These are phyloP conservation scores for Garrulus glandarius DNA, from an alignment of 2,797 vertebrate genomes.

Conservation along the genomic window DNA sequence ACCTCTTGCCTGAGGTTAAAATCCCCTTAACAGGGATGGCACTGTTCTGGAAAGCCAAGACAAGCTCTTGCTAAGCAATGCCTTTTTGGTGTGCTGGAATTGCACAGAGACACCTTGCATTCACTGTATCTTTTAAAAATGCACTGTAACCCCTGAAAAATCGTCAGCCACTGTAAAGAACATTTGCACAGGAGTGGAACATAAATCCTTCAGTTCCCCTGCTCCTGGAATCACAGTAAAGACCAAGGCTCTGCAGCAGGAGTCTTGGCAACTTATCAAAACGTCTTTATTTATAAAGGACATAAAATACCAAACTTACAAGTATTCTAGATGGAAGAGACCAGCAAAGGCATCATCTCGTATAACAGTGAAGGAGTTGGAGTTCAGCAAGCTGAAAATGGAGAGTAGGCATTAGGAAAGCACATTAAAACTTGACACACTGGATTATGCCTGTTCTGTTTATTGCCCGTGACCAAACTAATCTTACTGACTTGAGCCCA, in stretches of 20 bases:
- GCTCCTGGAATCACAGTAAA: background rate
- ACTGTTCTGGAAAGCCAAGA: slow-evolving; percentile 16
- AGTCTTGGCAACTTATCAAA: background rate
- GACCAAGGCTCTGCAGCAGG: background rate
- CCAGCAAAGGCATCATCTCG: slow-evolving; percentile 95
- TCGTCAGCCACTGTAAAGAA: background rate
- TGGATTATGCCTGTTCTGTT: slow-evolving; percentile 12
- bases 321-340: slow-evolving; percentile 94
- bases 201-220: background rate
- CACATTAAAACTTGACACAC: slow-evolving; percentile 13
- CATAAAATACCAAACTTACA: slow-evolving; percentile 83
- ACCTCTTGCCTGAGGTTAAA: slow-evolving; percentile 10
- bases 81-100: background rate
- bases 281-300: background rate
- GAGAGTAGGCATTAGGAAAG: slow-evolving; percentile 50
- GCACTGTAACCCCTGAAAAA: slow-evolving; percentile 1
- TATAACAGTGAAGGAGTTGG: slow-evolving; percentile 91
- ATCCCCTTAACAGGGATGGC: background rate
- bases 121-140: background rate
- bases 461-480: slow-evolving; percentile 40
- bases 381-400: slow-evolving; percentile 91
- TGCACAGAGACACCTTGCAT: background rate
- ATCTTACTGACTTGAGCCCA: background rate
- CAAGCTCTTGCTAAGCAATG: slow-evolving; percentile 12
- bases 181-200: background rate